Evolutionary conservation across 1,140 invertebrate species (phyloP).

Genomic region (Danaus plexippus): DNA sequence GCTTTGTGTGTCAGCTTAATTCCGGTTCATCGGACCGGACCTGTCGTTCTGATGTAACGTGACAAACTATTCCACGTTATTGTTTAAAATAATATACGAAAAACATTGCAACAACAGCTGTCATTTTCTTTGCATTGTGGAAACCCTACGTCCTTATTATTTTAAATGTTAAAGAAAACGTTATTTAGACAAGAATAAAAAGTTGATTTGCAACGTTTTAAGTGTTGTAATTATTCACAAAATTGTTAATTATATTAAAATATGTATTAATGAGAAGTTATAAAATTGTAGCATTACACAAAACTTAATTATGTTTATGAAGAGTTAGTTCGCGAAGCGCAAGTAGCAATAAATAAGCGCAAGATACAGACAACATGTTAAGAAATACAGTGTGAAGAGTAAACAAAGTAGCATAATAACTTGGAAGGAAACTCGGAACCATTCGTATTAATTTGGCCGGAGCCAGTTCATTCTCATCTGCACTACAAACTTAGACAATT

Average conservation of each 20-base stretch:
- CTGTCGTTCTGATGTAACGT: conserved; percentile 25
- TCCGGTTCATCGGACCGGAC: conserved; percentile 34
- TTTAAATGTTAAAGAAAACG: too few species aligned
- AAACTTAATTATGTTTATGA: conserved; percentile 11
- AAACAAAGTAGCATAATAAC: conserved; percentile 10
- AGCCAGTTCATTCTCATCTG: conserved; percentile 32
- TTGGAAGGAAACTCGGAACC: conserved; percentile 18
- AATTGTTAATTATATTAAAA: too few species aligned
- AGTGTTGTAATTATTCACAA: too few species aligned
- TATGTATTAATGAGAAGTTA: too few species aligned
- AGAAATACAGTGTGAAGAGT: too few species aligned
- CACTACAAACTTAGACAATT: conserved; percentile 38
- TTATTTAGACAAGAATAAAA: too few species aligned
- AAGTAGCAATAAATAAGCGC: conserved; percentile 4
- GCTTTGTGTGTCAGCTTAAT: conserved; percentile 31
- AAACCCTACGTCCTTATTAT: too few species aligned
- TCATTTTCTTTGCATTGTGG: too few species aligned
- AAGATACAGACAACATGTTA: neutral
- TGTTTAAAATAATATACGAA: conserved; percentile 13
- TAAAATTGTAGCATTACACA: neutral
- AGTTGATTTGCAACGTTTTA: too few species aligned
- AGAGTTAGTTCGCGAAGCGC: conserved; percentile 6
- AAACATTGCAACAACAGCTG: too few species aligned
- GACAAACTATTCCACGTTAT: conserved; percentile 20
- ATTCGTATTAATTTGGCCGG: conserved; percentile 28